These are phyloP conservation scores for Blomia tropicalis DNA, from an alignment of 2,888 invertebrate species.

Conservation along the genomic window DNA sequence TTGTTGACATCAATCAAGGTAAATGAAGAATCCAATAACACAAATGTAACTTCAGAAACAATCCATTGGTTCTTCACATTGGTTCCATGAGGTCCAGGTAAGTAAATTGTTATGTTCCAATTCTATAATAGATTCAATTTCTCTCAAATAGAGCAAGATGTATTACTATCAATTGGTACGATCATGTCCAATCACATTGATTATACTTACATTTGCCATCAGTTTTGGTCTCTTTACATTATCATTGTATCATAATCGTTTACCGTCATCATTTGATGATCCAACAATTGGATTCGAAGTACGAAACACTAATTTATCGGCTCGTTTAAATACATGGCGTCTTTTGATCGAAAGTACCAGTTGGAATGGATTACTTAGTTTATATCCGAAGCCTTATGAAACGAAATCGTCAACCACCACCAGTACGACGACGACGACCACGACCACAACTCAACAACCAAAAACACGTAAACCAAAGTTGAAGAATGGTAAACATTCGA, in stretches of 20 bases:
- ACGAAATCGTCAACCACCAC: background rate
- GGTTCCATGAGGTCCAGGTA: too few relatives aligned
- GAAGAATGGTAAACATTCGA: background rate
- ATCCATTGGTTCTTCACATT: too few relatives aligned
- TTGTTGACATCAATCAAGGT: too few relatives aligned
- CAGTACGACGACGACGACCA: background rate
- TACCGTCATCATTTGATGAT: constrained; percentile 69
- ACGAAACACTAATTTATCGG: constrained; percentile 64
- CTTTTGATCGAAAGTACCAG: constrained; percentile 60
- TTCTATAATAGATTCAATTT: too few relatives aligned
- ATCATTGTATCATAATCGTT: constrained; percentile 25
- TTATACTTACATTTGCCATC: background rate
- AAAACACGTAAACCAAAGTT: background rate
- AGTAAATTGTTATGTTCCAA: too few relatives aligned
- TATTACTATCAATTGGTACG: background rate
- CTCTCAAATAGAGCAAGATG: too few relatives aligned
- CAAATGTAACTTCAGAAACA: too few relatives aligned
- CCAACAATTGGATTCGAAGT: constrained; percentile 80
- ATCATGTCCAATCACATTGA: background rate
- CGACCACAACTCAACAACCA: background rate
- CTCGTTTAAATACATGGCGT: constrained; percentile 64
- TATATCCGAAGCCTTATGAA: constrained; percentile 44
- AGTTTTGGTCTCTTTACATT: background rate
- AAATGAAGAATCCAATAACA: too few relatives aligned
- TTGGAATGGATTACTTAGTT: constrained; percentile 36